Evolutionary conservation across 2,888 invertebrate species (phyloP).

Genomic region (Mycalesis mineus): DNA sequence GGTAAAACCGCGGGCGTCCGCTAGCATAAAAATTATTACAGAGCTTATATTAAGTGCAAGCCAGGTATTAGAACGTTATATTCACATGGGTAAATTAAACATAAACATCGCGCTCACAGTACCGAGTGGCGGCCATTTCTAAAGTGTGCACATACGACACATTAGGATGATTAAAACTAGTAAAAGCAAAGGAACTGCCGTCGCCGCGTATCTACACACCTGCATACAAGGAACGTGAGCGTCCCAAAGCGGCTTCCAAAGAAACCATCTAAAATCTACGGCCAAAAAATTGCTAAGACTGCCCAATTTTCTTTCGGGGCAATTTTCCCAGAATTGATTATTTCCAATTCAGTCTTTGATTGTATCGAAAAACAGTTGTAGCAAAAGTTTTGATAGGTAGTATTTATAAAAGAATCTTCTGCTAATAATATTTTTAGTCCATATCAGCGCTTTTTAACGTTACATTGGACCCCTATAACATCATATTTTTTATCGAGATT

Average conservation of each 20-base stretch:
- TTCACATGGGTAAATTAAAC: conserved; percentile 42
- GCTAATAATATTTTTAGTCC: neutral
- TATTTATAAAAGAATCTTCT: neutral
- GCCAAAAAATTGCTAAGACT: conserved; percentile 26
- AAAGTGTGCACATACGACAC: conserved; percentile 57
- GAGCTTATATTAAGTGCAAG: conserved; percentile 31
- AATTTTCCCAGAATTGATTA: conserved; percentile 19
- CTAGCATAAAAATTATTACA: too few species aligned
- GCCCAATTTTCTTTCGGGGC: conserved; percentile 23
- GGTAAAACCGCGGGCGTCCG: too few species aligned
- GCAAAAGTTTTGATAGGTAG: conserved; percentile 9
- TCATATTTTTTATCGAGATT: too few species aligned
- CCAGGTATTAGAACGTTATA: conserved; percentile 20
- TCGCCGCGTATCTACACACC: conserved; percentile 30
- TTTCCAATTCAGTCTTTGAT: conserved; percentile 18
- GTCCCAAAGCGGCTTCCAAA: conserved; percentile 13
- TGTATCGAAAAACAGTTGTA: conserved; percentile 21
- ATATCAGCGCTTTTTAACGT: neutral
- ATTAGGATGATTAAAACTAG: conserved; percentile 75
- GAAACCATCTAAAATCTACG: conserved; percentile 25
- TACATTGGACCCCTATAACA: neutral
- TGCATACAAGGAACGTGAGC: conserved; percentile 22
- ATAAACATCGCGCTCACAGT: conserved; percentile 44
- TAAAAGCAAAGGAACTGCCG: conserved; percentile 59
- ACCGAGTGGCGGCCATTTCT: conserved; percentile 48